These are phyloP conservation scores for Zapus hudsonius DNA, from an alignment of 2,113 vertebrate species.

Conservation along the genomic window DNA sequence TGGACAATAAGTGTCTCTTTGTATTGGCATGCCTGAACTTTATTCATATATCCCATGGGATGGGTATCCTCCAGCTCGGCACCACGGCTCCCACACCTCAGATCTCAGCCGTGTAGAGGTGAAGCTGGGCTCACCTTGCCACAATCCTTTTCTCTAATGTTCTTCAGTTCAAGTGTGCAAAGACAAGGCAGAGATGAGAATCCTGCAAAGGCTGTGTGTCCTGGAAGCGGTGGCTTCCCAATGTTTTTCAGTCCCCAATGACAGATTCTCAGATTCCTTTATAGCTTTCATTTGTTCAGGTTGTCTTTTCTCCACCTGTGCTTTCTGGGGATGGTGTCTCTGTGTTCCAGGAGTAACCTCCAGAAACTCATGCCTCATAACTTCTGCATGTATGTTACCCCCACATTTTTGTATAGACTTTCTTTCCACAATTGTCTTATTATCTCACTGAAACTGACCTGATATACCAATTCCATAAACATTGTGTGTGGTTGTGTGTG, in stretches of 20 bases:
- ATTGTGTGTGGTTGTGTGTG: neutral
- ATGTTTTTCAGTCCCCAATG: neutral
- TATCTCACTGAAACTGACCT: neutral
- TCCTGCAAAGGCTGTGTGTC: neutral
- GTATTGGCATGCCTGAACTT: neutral
- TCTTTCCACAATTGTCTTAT: neutral
- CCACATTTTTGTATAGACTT: neutral
- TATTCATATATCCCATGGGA: neutral
- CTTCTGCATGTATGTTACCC: neutral
- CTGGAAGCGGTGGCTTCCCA: neutral
- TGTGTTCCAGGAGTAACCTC: neutral
- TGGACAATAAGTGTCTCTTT: constrained; percentile 1
- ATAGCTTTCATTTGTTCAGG: neutral
- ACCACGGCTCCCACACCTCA: neutral
- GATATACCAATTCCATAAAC: neutral
- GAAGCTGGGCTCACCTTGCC: neutral
- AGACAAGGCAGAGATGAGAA: neutral
- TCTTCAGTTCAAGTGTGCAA: neutral
- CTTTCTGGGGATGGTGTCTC: neutral
- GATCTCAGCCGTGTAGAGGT: neutral
- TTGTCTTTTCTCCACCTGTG: neutral
- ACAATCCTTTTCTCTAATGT: neutral
- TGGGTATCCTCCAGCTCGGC: neutral
- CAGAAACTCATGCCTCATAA: neutral
- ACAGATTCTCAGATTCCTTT: neutral